These are phyloP conservation scores for Nicator chloris DNA, from an alignment of 2,113 vertebrate species.

Conservation along the genomic window DNA sequence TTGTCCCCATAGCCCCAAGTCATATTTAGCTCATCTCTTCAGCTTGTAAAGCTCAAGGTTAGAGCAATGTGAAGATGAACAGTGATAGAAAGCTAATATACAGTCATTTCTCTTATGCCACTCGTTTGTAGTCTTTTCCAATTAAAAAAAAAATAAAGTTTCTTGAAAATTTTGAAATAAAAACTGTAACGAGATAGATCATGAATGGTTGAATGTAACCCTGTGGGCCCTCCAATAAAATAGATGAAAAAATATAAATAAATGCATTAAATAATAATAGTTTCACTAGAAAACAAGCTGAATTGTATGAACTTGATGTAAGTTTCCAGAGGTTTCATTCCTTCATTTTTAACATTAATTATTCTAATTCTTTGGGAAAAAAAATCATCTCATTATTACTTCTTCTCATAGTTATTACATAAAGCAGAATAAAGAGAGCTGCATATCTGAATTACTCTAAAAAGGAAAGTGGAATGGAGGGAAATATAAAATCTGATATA, in stretches of 20 bases:
- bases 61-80: conserved; percentile 1
- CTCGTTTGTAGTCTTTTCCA: background rate
- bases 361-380: background rate
- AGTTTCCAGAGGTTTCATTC: background rate
- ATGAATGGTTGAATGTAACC: background rate
- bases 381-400: background rate
- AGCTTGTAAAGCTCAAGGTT: background rate
- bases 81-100: background rate
- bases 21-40: background rate
- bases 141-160: background rate
- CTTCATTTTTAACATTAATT: background rate
- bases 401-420: background rate
- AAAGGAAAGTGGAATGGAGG: background rate
- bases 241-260: background rate
- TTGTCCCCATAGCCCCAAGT: background rate
- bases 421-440: background rate
- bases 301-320: background rate
- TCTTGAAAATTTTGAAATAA: background rate
- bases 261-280: background rate
- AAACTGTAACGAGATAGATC: background rate
- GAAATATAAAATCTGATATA: background rate
- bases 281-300: background rate
- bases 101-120: background rate
- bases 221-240: background rate
- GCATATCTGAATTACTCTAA: background rate